phyloP scores from a whole-genome alignment of 2,113 vertebrate genomes.

The Epinephelus lanceolatus region DNA sequence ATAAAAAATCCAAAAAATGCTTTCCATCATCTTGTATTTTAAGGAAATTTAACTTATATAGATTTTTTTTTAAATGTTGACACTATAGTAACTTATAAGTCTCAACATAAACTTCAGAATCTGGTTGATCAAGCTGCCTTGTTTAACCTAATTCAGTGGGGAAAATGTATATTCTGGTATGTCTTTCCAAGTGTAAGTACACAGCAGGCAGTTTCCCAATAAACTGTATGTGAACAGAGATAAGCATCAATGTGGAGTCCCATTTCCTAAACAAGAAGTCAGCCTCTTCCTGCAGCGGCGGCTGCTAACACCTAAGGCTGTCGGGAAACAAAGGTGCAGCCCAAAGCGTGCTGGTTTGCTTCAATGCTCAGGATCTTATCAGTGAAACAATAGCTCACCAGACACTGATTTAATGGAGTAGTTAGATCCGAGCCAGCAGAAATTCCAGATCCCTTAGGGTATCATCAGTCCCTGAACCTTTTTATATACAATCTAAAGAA shows the following conservation, averaged over 20 bases:
- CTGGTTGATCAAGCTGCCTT: background rate
- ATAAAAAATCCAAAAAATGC: background rate
- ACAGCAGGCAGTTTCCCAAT: background rate
- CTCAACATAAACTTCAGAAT: background rate
- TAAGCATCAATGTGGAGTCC: background rate
- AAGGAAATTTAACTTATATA: background rate
- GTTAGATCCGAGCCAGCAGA: background rate
- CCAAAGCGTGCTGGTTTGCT: background rate
- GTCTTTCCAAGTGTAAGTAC: background rate
- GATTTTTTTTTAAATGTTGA: too few species aligned
- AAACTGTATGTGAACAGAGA: background rate
- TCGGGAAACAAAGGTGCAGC: constrained; percentile 41
- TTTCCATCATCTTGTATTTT: background rate
- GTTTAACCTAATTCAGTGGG: background rate
- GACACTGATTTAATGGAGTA: constrained; percentile 12
- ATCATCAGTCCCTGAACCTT: background rate
- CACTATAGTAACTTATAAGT: too few species aligned
- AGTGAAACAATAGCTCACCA: constrained; percentile 56
- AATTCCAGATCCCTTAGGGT: constrained; percentile 3
- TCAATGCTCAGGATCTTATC: constrained; percentile 40
- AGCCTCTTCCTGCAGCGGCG: constrained; percentile 48
- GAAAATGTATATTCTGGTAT: background rate
- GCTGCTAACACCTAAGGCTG: constrained; percentile 60
- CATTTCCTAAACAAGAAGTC: constrained; percentile 34
- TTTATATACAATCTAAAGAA: constrained; percentile 17